phyloP scores from a whole-genome alignment of 2,797 vertebrate genomes.

The Syngnathus acus region DNA sequence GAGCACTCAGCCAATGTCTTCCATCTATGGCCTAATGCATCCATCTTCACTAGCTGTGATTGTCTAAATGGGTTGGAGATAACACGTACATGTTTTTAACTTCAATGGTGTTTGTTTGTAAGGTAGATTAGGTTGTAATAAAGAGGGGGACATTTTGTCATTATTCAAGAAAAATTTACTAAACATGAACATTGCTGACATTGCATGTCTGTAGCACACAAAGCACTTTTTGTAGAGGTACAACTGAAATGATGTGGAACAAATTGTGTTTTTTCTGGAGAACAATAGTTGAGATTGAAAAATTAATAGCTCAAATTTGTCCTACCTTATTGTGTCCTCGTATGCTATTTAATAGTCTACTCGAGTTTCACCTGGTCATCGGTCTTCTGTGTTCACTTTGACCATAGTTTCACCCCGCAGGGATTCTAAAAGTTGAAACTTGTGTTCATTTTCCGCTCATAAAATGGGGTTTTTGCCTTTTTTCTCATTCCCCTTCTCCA shows the following conservation, averaged over 20 bases:
- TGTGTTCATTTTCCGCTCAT: constrained; percentile 20
- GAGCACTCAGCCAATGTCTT: neutral
- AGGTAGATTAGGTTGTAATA: no score
- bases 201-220: constrained; percentile 19
- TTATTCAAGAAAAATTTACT: no score
- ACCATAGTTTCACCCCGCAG: constrained; percentile 21
- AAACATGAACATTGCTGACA: no score
- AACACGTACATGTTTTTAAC: no score
- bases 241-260: constrained; percentile 52
- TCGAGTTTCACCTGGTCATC: constrained; percentile 28
- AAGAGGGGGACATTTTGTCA: no score
- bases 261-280: constrained; percentile 23
- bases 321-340: no score
- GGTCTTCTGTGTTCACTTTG: constrained; percentile 26
- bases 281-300: neutral
- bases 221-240: constrained; percentile 37
- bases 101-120: no score
- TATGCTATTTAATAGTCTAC: neutral
- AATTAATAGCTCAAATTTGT: neutral
- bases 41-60: neutral
- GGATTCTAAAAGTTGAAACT: constrained; percentile 16
- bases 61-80: neutral
- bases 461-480: constrained; percentile 18
- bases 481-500: constrained; percentile 12
- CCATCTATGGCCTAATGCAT: neutral